Evolutionary conservation across 2,113 vertebrate genomes (phyloP), one percentile per base, ranked within the genome.

Genomic region (Microcebus ravelobensis): DNA sequence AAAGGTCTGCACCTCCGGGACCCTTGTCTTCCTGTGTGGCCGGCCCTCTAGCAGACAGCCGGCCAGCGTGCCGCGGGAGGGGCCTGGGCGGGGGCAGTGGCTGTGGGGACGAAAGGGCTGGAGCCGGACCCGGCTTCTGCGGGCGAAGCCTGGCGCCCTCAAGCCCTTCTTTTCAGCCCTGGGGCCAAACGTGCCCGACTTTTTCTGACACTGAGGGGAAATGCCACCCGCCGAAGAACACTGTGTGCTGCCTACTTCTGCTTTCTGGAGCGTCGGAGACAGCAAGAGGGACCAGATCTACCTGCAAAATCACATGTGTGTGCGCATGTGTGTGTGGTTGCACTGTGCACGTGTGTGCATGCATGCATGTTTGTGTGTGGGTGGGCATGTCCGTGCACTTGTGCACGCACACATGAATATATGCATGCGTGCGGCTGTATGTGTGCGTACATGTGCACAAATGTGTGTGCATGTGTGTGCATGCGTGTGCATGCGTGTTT

Each of bases 1-100:
- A 9, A 6, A 45, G 23, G 63, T 45, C 65, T 3, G 6, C 34
- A 31, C 27, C 42, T 39, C 70, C 1, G 76, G 68, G 61, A 12
- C 3, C 6, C 45, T 3, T 6, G 23, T 17, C 39, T n/a, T 25
- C 12, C 23, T 18, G 8, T 2, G 0, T 0, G 0, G 36, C 15
- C 1, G 2, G 8, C 0, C 3, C 31, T 84, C 85, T 18, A 50
- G 17, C 0, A 23, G 71, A 85, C 67, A n/a, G 27, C 2, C 12
- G 15, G 55, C 34, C 63, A 3, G 42, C 1, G 52, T 52, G n/a
- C 50, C 9, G 0, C 29, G 3, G 27, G 18, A n/a, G 15, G 42
- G 13, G 71, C 45, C 6, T 17, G 67, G 48, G 20, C 5, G 0
- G 34, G n/a, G 48, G 21, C 17, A 3, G 57, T 0, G 2, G 42